Evolutionary conservation across 1,140 invertebrate species (phyloP), one percentile per base, ranked within the genome.

Genomic region (Sminthurinus signatus): DNA sequence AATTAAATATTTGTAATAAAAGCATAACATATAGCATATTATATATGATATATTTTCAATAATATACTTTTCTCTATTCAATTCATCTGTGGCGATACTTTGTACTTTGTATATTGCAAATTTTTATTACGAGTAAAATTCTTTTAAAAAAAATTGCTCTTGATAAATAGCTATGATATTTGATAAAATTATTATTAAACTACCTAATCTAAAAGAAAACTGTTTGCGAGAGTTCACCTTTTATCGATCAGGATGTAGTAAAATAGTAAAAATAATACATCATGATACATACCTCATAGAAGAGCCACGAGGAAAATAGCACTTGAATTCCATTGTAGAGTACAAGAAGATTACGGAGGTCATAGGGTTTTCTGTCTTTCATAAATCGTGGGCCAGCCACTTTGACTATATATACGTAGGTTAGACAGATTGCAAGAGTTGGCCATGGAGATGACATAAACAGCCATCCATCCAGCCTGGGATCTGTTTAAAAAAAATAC

Each of bases 391-490:
- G 90, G 14, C 91, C 91, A 56, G 92, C 75, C 36, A 85, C 84
- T 78, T 85, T 89, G 52, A 90, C 87, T 74, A 90, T 88, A 74
- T 89, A 88, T 48, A 86, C 89, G 78, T 93, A 94, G 68, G 83
- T 86, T 46, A 94, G 68, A 77, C 91, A 94, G 69, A 91, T 85
- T 21, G 80, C 78, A 28, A 95, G 74, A 2, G 93, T 96, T 19
- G 93, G 93, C 71, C 88, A 81, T n/a, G 92, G 92, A 64, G 89
- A 88, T 57, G 85, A 86, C 86, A 95, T 92, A 80, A 97, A 84
- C n/a, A 85, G 78, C 91, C 92, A 96, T 72, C 86, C 84, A 62
- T 85, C 87, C 31, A 96, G 91, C 65, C 94, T 82, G 25, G 88
- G 87, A 85, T 96, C 93, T 93, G 51, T 48, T 48, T n/a, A 25